Evolutionary conservation across 2,797 vertebrate species (phyloP), one percentile per base, ranked within the genome.

Genomic region (Spea hammondii): DNA sequence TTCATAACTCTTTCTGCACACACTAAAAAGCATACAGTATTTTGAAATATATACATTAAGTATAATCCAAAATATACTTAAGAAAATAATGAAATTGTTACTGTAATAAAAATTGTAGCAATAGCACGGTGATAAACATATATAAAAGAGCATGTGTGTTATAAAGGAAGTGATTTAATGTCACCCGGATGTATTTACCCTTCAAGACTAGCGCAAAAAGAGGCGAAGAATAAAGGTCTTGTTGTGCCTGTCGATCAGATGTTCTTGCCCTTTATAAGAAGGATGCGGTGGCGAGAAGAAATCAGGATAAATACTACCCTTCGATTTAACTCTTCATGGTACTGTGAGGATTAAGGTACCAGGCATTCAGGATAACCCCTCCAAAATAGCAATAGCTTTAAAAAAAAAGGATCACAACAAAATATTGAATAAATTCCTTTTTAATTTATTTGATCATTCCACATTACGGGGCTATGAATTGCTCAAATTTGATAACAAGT

Each of bases 401-500:
- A 87, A 90, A 87, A 85, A 93, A 92, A 91, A 90, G 85, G 90
- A 96, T 93, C 86, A 91, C 93, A 92, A 92, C 91, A 93, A 97
- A 96, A 96, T 94, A 95, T 93, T 94, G 93, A 91, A 92, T 91
- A 91, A 93, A 94, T 97, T 95, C 92, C 89, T 84, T 93, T 95
- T 94, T 96, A 95, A 96, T 97, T 96, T 94, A 92, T 94, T 95
- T 96, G 94, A 98, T 98, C 95, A 96, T 96, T 95, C 94, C 94
- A 95, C 95, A 96, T 96, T 95, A 96, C 91, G 88, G 93, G 93
- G 90, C 94, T 93, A 94, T 96, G 95, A 96, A 96, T 95, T 95
- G 94, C 94, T 96, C 94, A 97, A 95, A 96, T 95, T 95, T 91
- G 94, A 97, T 96, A 98, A 98, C 97, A 97, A 97, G 96, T 95